Base-by-base conservation (phyloP, 1,140 invertebrate genomes). In the Cyphomyrmex costatus region DNA sequence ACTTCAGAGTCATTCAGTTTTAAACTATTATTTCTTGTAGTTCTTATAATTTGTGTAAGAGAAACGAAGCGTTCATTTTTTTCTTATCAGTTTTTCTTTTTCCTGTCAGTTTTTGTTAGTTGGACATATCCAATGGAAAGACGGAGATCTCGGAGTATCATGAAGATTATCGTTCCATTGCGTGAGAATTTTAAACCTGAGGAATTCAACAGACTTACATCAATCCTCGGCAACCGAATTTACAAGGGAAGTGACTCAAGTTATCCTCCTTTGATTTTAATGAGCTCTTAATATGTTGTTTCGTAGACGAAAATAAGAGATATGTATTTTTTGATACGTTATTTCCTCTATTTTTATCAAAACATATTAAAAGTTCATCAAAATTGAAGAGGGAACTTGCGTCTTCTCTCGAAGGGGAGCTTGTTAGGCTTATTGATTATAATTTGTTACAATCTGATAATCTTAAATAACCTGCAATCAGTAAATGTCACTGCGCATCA, bases 1-100 rank as follows among this genome's bases (percentile, higher is more conserved):
- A 36, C 21, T 80, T 7, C 30, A 36, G 24, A 70, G 36, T 80
- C 49, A 12, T 36, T 3, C 21, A 53, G 30, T 70, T 80, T 70
- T 16, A 1, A 21, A 10, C 19, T 56, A 24, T 68, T 21, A 42
- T 3, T 78, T 33, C 14, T 68, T 33, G 14, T 33, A 7, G 10
- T 65, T 68, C 30, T 51, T 80, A 1, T 30, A 30, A 30, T 14
- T 51, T 80, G n/a, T 80, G n/a, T 19, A 5, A 8, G 5, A 33
- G 60, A 30, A 78, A 49, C 24, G 2, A 42, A 14, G 24, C 33
- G 4, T 1, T 30, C 7, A 10, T 42, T 30, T 33, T 49, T 46
- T 14, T 2, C 3, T 24, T 82, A 30, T 82, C 51, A 42, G 1
- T 33, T 83, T 73, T 49, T 60, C 24, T 33, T 65, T 46, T 14